Percentiles rank a stretch among this genome's conserved stretches.
These are phyloP conservation scores for Erynnis tages DNA, from an alignment of 2,888 invertebrate genomes.

Conservation along the genomic window DNA sequence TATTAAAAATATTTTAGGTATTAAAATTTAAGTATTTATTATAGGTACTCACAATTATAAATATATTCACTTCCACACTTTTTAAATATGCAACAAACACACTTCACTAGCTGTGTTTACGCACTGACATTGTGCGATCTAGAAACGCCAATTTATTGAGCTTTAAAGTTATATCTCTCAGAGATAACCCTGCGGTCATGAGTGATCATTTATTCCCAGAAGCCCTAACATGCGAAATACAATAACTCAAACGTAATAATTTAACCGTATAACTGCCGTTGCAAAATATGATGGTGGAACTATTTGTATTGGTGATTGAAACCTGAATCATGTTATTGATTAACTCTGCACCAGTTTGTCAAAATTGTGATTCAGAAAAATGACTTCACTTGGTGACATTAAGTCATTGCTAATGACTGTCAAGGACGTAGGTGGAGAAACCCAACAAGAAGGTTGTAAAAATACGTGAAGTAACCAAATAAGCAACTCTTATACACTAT, in stretches of 20 bases:
- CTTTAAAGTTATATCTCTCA: slow-evolving; percentile 59
- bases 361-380: slow-evolving; percentile 31
- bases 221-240: slow-evolving; percentile 42
- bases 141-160: slow-evolving; percentile 64
- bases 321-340: slow-evolving; percentile 8
- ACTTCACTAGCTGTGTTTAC: slow-evolving; percentile 31
- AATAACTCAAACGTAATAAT: slow-evolving; percentile 20
- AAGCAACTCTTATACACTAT: no score
- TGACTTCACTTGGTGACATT: slow-evolving; percentile 29
- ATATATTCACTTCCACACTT: slow-evolving; percentile 1
- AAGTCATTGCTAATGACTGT: slow-evolving; percentile 2
- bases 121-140: slow-evolving; percentile 58
- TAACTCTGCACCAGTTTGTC: neutral
- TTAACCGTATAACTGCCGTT: neutral
- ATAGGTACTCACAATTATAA: slow-evolving; percentile 14
- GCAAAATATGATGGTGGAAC: neutral
- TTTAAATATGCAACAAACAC: slow-evolving; percentile 11
- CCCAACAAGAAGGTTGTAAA: neutral
- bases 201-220: slow-evolving; percentile 68
- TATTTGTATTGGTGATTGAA: slow-evolving; percentile 15
- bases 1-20: no score
- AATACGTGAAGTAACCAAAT: no score
- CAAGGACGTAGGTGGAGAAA: slow-evolving; percentile 4
- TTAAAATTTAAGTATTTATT: neutral
- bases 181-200: slow-evolving; percentile 68